Conservation (phyloP, 2,797 vertebrate genomes). For the Sebastes flavidus region DNA sequence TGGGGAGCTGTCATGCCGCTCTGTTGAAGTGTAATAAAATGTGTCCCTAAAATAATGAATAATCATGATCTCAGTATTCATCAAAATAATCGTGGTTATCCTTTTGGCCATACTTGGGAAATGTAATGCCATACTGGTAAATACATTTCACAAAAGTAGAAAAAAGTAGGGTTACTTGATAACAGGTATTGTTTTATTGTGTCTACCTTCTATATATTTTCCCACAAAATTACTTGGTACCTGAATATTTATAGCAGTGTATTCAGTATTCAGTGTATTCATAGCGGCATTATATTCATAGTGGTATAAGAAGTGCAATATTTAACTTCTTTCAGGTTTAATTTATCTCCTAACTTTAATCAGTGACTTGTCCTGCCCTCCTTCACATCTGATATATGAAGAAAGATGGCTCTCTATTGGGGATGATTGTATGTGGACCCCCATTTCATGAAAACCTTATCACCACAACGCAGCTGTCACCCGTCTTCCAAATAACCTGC, state of each 20-base stretch:
- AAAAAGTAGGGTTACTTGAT: background rate
- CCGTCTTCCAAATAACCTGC: constrained; percentile 68
- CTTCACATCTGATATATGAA: constrained; percentile 50
- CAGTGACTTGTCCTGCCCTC: constrained; percentile 15
- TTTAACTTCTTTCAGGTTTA: constrained; percentile 15
- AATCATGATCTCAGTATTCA: background rate
- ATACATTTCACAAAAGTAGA: background rate
- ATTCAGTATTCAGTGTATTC: background rate
- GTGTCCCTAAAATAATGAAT: too few relatives aligned
- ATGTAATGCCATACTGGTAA: background rate
- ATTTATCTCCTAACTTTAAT: constrained; percentile 37
- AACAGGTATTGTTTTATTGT: background rate
- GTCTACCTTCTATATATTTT: background rate
- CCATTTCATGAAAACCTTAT: constrained; percentile 62
- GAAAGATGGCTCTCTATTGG: constrained; percentile 44
- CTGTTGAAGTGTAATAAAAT: too few relatives aligned
- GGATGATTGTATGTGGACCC: constrained; percentile 41
- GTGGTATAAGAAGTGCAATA: background rate
- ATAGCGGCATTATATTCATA: background rate
- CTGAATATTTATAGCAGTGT: background rate
- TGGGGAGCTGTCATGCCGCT: too few relatives aligned
- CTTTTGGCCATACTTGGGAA: background rate
- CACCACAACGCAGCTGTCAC: constrained; percentile 65
- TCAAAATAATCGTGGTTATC: too few relatives aligned
- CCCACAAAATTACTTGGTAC: background rate